Conservation (phyloP, 1,140 invertebrate species). For the Trachymyrmex septentrionalis region DNA sequence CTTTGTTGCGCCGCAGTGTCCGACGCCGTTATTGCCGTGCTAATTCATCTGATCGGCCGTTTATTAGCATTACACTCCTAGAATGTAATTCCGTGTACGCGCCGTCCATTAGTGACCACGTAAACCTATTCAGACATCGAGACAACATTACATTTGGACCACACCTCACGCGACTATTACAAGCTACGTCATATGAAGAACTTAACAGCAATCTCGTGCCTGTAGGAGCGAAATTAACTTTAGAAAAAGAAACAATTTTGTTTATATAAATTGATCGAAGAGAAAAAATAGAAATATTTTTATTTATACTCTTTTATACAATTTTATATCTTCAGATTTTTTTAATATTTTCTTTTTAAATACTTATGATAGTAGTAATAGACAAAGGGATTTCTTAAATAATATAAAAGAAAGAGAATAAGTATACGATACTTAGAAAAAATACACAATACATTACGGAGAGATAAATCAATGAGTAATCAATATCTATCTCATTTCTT, state of each 20-base stretch:
- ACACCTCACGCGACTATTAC: constrained; percentile 6
- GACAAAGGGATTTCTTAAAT: not conserved
- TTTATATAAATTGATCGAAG: not conserved
- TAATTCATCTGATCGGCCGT: constrained; percentile 75
- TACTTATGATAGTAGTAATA: not conserved
- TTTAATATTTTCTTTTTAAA: not conserved
- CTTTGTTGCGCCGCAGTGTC: constrained; percentile 63
- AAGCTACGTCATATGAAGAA: constrained; percentile 30
- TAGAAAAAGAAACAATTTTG: not conserved
- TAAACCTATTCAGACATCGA: constrained; percentile 43
- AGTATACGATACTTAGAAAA: not conserved
- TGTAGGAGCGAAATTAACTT: not conserved
- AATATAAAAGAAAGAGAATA: not conserved
- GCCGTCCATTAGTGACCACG: constrained; percentile 51
- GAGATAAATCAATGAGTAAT: constrained; percentile 19
- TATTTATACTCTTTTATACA: not conserved
- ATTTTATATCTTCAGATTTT: not conserved
- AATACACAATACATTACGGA: not conserved
- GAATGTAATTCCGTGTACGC: constrained; percentile 59
- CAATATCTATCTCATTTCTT: constrained; percentile 34
- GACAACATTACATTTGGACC: constrained; percentile 50
- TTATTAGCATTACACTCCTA: constrained; percentile 65
- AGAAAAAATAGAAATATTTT: not conserved
- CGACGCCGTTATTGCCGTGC: constrained; percentile 67
- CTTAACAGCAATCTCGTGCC: not conserved